These are phyloP conservation scores for Gallinago undulata DNA, from an alignment of 2,113 vertebrate genomes.

Conservation along the genomic window DNA sequence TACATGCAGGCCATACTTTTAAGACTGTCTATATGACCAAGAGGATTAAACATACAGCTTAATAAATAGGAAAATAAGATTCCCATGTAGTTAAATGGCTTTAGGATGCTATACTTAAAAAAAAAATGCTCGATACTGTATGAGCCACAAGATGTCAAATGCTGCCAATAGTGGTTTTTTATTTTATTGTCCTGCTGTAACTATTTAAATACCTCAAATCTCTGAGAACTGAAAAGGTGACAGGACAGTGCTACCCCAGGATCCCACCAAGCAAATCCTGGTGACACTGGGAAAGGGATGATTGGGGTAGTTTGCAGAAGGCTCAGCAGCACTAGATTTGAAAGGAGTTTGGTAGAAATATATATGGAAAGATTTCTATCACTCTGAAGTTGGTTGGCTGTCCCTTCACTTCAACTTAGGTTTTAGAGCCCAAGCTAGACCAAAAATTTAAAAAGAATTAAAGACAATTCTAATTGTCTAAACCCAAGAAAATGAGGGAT, in stretches of 20 bases:
- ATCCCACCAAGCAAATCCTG: neutral
- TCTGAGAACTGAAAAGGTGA: neutral
- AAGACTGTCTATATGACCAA: neutral
- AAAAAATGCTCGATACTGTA: neutral
- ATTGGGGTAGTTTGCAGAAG: neutral
- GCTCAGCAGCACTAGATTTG: neutral
- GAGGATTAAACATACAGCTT: neutral
- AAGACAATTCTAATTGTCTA: neutral
- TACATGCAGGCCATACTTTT: neutral
- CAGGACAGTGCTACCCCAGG: neutral
- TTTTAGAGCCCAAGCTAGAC: neutral
- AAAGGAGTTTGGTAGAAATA: neutral
- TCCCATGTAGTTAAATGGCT: neutral
- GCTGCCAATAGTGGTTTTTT: neutral
- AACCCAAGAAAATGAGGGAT: neutral
- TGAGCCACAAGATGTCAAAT: neutral
- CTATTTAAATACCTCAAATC: neutral
- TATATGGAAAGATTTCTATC: neutral
- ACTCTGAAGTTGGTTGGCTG: neutral
- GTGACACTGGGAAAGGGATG: neutral
- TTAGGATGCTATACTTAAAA: neutral
- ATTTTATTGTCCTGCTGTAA: neutral
- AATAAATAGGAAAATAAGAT: neutral
- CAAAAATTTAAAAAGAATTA: neutral
- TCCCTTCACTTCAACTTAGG: neutral